A percentile compares a stretch with the other conserved stretches of the same genome.
These are phyloP conservation scores for Synanthedon tipuliformis DNA, from an alignment of 2,888 invertebrate species.

Conservation along the genomic window DNA sequence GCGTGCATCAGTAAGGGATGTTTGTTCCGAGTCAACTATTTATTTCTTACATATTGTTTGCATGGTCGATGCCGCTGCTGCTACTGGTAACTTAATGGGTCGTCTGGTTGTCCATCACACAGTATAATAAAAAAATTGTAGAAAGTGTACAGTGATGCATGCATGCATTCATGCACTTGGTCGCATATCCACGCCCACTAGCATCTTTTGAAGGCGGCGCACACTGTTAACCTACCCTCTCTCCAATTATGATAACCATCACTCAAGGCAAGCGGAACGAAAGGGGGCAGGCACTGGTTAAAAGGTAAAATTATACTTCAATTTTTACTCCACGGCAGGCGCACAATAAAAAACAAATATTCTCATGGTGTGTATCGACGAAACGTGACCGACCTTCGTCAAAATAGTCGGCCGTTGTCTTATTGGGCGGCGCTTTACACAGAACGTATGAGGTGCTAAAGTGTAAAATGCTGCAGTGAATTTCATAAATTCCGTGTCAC, in stretches of 20 bases:
- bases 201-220: constrained; percentile 39
- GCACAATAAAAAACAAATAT: constrained; percentile 69
- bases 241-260: constrained; percentile 64
- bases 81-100: not conserved
- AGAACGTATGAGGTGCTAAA: constrained; percentile 59
- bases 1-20: too few species aligned
- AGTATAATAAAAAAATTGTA: not conserved
- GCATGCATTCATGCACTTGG: constrained; percentile 16
- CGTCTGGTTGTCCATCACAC: not conserved
- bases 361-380: constrained; percentile 67
- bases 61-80: not conserved
- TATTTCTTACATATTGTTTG: not conserved
- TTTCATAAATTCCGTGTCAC: constrained; percentile 62
- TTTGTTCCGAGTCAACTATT: too few species aligned
- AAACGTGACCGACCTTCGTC: constrained; percentile 70
- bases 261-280: constrained; percentile 67
- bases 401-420: constrained; percentile 66
- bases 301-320: constrained; percentile 69
- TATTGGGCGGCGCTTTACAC: constrained; percentile 60
- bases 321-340: constrained; percentile 64
- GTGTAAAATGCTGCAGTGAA: constrained; percentile 65
- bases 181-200: constrained; percentile 47
- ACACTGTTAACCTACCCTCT: constrained; percentile 58
- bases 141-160: not conserved
- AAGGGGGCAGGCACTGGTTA: constrained; percentile 67